Percentiles rank a stretch among this genome's conserved stretches.
phyloP scores from a whole-genome alignment of 2,113 vertebrate genomes.

The Taxidea taxus region DNA sequence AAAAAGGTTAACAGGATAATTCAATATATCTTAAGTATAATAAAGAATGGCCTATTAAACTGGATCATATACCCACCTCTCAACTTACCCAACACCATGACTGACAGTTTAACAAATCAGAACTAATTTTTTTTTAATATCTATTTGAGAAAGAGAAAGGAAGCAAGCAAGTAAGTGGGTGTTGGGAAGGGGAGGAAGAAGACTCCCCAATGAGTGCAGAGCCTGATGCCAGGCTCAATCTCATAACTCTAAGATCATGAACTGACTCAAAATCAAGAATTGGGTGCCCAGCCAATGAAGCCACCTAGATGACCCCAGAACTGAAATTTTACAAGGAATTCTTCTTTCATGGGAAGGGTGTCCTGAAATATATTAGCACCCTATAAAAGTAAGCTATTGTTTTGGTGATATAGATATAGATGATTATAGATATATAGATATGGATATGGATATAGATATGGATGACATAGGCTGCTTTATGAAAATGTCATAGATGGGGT shows the following conservation, averaged over 20 bases:
- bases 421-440: too few species aligned
- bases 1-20: not conserved
- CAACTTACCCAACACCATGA: not conserved
- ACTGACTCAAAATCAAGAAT: not conserved
- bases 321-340: not conserved
- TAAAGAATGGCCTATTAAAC: not conserved
- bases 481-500: not conserved
- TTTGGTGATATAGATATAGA: not conserved
- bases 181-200: not conserved
- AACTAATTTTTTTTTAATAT: not conserved
- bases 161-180: not conserved
- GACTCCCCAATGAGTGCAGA: not conserved
- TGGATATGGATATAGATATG: too few species aligned
- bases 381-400: not conserved
- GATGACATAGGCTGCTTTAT: not conserved
- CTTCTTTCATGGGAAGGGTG: not conserved
- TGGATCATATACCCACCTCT: not conserved
- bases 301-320: not conserved
- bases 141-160: not conserved
- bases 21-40: not conserved
- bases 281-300: not conserved
- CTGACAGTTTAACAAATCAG: not conserved
- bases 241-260: not conserved
- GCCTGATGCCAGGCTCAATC: not conserved
- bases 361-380: not conserved